Percentiles rank a stretch among this genome's conserved stretches.
These are phyloP conservation scores for Troides oblongomaculatus DNA, from an alignment of 2,888 invertebrate species.

Conservation along the genomic window DNA sequence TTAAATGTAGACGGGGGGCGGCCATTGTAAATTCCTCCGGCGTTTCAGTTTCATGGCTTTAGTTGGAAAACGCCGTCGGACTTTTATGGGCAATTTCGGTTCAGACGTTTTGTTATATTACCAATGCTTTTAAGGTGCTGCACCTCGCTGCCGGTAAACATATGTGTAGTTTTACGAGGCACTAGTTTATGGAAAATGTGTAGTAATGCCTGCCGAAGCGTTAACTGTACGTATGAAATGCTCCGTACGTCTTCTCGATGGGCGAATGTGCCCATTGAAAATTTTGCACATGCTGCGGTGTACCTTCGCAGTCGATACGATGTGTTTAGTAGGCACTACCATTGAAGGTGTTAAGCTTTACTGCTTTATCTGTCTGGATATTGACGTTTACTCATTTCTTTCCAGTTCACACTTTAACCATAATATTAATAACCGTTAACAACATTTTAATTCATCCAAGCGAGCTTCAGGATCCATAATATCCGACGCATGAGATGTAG, in stretches of 20 bases:
- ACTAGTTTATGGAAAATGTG: constrained; percentile 73
- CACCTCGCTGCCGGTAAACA: constrained; percentile 74
- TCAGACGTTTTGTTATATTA: constrained; percentile 81
- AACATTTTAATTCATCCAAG: no score
- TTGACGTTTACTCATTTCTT: no score
- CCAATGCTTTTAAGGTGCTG: constrained; percentile 81
- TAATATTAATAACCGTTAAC: no score
- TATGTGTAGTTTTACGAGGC: constrained; percentile 73
- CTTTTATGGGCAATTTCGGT: constrained; percentile 81
- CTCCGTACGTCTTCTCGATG: constrained; percentile 37
- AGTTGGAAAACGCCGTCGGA: constrained; percentile 78
- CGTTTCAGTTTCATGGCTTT: constrained; percentile 79
- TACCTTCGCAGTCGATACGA: constrained; percentile 30
- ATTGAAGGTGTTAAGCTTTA: no score
- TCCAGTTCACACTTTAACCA: no score
- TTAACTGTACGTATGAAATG: constrained; percentile 46
- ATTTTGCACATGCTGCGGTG: constrained; percentile 26
- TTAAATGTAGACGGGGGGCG: constrained; percentile 73
- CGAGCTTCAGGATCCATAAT: no score
- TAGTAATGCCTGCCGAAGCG: constrained; percentile 60
- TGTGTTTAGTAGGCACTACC: no score
- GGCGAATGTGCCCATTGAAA: constrained; percentile 52
- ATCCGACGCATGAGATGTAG: no score
- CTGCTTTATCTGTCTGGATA: no score
- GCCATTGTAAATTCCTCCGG: constrained; percentile 76